These are phyloP conservation scores for Sarcoramphus papa DNA, from an alignment of 2,797 vertebrate genomes.

Conservation along the genomic window DNA sequence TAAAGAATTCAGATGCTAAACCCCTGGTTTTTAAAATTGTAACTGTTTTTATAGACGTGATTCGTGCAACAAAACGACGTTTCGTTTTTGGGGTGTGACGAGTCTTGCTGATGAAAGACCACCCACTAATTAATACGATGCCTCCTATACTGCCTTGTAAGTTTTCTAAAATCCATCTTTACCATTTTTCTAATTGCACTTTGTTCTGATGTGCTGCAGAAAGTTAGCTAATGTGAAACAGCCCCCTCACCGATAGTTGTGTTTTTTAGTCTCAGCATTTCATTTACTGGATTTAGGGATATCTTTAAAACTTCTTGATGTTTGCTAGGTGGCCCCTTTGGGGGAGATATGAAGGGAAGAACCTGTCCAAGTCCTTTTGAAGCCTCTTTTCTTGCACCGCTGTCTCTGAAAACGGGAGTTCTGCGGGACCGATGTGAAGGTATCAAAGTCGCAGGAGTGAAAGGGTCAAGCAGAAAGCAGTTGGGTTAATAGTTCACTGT, in stretches of 20 bases:
- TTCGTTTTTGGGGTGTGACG: not conserved
- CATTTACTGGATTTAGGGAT: not conserved
- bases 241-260: not conserved
- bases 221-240: not conserved
- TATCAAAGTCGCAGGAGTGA: not conserved
- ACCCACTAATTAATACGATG: accelerated
- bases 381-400: not conserved
- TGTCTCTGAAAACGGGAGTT: not conserved
- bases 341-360: not conserved
- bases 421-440: accelerated
- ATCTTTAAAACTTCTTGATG: not conserved
- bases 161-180: not conserved
- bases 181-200: not conserved
- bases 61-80: accelerated
- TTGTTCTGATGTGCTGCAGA: not conserved
- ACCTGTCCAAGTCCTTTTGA: not conserved
- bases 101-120: not conserved
- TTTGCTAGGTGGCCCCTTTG: not conserved
- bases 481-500: not conserved
- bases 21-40: not conserved
- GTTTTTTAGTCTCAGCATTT: conserved; percentile 11
- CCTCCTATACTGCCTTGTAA: not conserved
- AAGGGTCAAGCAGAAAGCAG: not conserved
- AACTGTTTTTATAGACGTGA: not conserved
- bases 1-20: not conserved